Evolutionary conservation across 2,797 vertebrate genomes (phyloP), one percentile per base, ranked within the genome.

Genomic region (Euphonia xanthogaster): DNA sequence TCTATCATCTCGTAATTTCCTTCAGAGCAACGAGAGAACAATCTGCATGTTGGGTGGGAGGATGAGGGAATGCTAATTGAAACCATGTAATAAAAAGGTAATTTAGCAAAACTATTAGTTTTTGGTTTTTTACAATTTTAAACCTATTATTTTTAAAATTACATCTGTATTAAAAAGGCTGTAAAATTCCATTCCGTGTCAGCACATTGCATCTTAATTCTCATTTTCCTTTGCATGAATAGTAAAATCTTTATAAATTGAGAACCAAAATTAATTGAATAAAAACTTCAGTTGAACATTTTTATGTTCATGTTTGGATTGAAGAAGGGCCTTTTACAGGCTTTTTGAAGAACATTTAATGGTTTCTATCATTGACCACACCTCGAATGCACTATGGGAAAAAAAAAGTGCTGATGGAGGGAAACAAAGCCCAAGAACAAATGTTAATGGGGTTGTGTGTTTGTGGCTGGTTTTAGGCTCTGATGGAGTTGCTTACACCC

Each of bases 71-170:
- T 89, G 92, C 71, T 97, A 94, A 97, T 97, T 97, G 91, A 97
- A 97, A 93, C 75, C 44, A 90, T 95, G 87, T 92, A 96, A 96
- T 97, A 97, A 98, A 98, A 97, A 91, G 91, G 77, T 93, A 97
- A 98, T 98, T 98, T 97, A 96, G 93, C 82, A 93, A 97, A 97
- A 95, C 85, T 91, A 88, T 94, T 97, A 94, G 90, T 68, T 96
- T 95, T 94, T 31, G 13, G 10, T 0, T 96, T 95, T 96, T 93
- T 94, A 94, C 84, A 94, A 96, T 97, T 98, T 98, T 97, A 96
- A 97, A 44, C 66, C 88, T 94, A 94, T 97, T 97, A 97, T 98
- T 98, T 98, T 97, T 82, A 94, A 97, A 98, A 97, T 97, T 94
- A 97, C 86, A 96, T 97, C 58, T 94, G 50, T 97, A 96, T 97